Base-by-base conservation (phyloP, 2,797 vertebrate species). In the Poeciliopsis turneri region DNA sequence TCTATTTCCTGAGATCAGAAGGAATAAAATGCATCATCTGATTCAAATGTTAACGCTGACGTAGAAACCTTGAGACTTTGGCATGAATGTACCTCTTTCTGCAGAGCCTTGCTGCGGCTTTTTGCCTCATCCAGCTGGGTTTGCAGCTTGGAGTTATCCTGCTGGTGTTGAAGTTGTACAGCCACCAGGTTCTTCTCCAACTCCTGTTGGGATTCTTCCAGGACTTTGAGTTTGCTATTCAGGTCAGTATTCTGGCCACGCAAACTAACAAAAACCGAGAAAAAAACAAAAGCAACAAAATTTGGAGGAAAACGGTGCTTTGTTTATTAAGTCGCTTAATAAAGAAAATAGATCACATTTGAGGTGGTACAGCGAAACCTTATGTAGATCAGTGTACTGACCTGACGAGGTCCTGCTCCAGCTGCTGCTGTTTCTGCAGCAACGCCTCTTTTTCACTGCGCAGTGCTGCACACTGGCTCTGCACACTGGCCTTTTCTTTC, bases 321-420 rank as follows among this genome's bases (percentile, higher is more conserved):
- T 33, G 45, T 47, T 18, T 66, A 69, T 12, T 53, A 23, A 72
- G 36, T 5, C 71, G 69, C 30, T 81, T 73, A 68, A 36, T 33
- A 61, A 25, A 78, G 72, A 55, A 77, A 76, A 86, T 10, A 43
- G 80, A 68, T 82, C 75, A 51, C 30, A 51, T 74, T 73, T 39
- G 36, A 76, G 49, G 45, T 61, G 68, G 28, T 15, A 28, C 75
- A 39, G 74, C 12, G 30, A 20, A 43, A 55, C 25, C 73, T 90
- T 73, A 82, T 51, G 30, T 75, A 80, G 66, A 79, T 79, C 82
- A 12, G 82, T 66, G 51, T 46, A 86, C 95, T 93, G 93, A 98
- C 98, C 97, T 97, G 82, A 93, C 94, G 75, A 99, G 94, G 88
- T 98, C 97, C 79, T 95, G 96, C 92, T 98, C 97, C 87, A 97